Base-by-base conservation (phyloP, 2,797 vertebrate genomes). In the Oreochromis grahami region DNA sequence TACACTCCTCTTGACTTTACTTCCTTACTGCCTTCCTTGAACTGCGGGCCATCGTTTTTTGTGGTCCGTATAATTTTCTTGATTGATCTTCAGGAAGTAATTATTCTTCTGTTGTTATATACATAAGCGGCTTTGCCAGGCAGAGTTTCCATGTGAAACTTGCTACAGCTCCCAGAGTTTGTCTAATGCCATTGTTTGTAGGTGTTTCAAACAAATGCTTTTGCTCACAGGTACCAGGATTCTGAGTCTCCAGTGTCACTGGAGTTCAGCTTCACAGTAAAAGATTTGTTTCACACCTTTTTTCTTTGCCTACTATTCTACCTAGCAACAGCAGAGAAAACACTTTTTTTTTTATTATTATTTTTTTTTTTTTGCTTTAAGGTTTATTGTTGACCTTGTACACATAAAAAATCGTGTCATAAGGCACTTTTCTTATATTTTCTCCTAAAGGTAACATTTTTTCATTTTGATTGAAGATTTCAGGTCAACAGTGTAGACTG, bases 41-140 rank as follows among this genome's bases (percentile, higher is more conserved):
- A 82, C 84, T 78, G 41, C 76, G 8, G 65, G 58, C 24, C 55
- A 76, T 48, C 53, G 53, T 78, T 86, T 45, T 14, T 70, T 50
- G 72, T 65, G 79, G 65, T 80, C 82, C 51, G 34, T 38, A 78
- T 91, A 58, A 8, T 77, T 84, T 36, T 79, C 78, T 88, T 84
- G 77, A 91, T 94, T 89, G 79, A 90, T 94, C 87, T 92, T 55
- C 29, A 86, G 91, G 83, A 92, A 92, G 93, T 85, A 88, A 89
- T 90, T 87, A 86, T 55, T 74, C 77, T 86, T 86, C 83, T 93
- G 82, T 86, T 88, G 87, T 88, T 84, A 88, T 82, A 92, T 87
- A 77, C 78, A 90, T 81, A 87, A 91, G 81, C 84, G 21, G 79
- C 83, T 90, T 92, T 92, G 83, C 85, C 84, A 89, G 41, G 38